Evolutionary conservation across 2,797 vertebrate genomes (phyloP).

Genomic region (Propithecus deckenii): DNA sequence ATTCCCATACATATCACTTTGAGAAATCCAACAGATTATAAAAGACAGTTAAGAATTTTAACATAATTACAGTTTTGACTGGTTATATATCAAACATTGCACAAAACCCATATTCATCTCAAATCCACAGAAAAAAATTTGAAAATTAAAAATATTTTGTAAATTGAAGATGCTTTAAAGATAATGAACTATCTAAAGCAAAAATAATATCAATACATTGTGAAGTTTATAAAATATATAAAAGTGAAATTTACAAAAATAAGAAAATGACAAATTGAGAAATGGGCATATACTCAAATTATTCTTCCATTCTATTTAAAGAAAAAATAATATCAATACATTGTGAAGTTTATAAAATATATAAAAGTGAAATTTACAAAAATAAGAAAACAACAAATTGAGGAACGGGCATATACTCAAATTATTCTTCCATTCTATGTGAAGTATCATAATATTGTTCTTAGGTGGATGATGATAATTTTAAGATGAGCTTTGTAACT

Average conservation of each 20-base stretch:
- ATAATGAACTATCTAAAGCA: background rate
- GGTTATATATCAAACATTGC: background rate
- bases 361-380: background rate
- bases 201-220: background rate
- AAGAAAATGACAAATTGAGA: too few relatives aligned
- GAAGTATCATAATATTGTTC: background rate
- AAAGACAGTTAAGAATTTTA: background rate
- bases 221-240: too few relatives aligned
- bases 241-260: too few relatives aligned
- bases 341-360: background rate
- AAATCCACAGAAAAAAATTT: background rate
- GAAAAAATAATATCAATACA: too few relatives aligned
- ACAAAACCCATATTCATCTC: background rate
- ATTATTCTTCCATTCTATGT: background rate
- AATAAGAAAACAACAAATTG: background rate
- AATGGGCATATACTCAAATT: too few relatives aligned
- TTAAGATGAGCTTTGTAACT: background rate
- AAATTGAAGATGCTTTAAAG: background rate
- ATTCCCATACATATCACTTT: background rate
- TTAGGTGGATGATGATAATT: background rate
- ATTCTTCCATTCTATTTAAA: too few relatives aligned
- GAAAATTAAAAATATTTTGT: background rate
- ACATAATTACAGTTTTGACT: background rate
- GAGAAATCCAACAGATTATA: background rate
- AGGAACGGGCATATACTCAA: background rate